Percentiles rank a stretch among this genome's conserved stretches.
phyloP scores from a whole-genome alignment of 2,797 vertebrate species.

The Tamandua tetradactyla region DNA sequence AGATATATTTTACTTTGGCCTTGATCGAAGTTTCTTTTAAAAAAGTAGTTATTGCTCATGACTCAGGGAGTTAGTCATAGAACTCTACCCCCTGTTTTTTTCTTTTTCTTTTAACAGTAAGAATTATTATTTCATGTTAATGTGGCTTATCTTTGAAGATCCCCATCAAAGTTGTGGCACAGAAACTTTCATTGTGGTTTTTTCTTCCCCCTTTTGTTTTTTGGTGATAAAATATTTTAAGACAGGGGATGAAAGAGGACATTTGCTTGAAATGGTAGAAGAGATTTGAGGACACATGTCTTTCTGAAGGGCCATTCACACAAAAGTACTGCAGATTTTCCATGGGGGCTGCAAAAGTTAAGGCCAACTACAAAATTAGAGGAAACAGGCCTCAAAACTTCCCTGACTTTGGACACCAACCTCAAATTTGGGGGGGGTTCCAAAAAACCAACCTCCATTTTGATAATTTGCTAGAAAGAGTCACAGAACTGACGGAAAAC shows the following conservation, averaged over 20 bases:
- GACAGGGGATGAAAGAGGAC: slow-evolving; percentile 49
- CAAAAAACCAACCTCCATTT: too few relatives aligned
- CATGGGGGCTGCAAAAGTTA: background rate
- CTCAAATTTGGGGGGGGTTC: too few relatives aligned
- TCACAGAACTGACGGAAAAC: too few relatives aligned
- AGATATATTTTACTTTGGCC: background rate
- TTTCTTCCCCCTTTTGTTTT: background rate
- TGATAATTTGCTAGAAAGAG: too few relatives aligned
- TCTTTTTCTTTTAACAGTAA: background rate
- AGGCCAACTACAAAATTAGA: too few relatives aligned
- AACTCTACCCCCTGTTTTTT: background rate
- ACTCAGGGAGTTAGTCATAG: background rate
- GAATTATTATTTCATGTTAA: slow-evolving; percentile 4
- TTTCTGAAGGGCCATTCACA: background rate
- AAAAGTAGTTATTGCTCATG: background rate
- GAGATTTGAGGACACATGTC: background rate
- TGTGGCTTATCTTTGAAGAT: slow-evolving; percentile 14
- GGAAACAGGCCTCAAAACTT: too few relatives aligned
- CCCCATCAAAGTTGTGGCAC: background rate
- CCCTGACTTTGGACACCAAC: too few relatives aligned
- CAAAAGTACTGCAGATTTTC: slow-evolving; percentile 1
- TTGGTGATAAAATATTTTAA: slow-evolving; percentile 41
- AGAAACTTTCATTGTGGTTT: slow-evolving; percentile 34
- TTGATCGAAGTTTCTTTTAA: background rate
- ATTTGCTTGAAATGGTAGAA: slow-evolving; percentile 46